phyloP scores from a whole-genome alignment of 2,888 invertebrate species.

The Aplocera efformata region DNA sequence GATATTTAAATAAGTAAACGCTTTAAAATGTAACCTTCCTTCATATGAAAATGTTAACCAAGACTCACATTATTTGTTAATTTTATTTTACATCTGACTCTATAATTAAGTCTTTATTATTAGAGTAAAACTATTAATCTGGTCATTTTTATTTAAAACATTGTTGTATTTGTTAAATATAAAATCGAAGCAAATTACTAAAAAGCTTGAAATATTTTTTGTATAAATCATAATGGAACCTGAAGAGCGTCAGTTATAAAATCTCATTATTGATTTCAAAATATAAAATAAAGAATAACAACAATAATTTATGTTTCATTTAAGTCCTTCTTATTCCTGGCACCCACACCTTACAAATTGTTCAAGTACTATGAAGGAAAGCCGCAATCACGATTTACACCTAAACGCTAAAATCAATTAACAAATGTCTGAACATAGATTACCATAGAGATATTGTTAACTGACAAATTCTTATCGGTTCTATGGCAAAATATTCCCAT shows the following conservation, averaged over 20 bases:
- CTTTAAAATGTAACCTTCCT: slow-evolving; percentile 74
- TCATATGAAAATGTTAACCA: slow-evolving; percentile 74
- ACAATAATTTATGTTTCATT: slow-evolving; percentile 38
- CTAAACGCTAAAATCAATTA: no score
- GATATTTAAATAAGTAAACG: slow-evolving; percentile 64
- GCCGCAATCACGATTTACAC: no score
- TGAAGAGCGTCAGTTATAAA: slow-evolving; percentile 72
- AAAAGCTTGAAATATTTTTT: slow-evolving; percentile 74
- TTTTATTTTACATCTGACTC: slow-evolving; percentile 74
- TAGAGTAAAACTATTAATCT: slow-evolving; percentile 78
- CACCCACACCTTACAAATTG: no score
- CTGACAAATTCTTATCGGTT: no score
- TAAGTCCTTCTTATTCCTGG: slow-evolving; percentile 3
- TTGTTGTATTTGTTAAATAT: slow-evolving; percentile 76
- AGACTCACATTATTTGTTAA: slow-evolving; percentile 77
- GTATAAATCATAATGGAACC: slow-evolving; percentile 60
- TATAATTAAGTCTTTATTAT: slow-evolving; percentile 72
- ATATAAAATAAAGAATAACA: slow-evolving; percentile 76
- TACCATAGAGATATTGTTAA: no score
- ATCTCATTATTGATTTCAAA: slow-evolving; percentile 76
- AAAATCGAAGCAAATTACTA: slow-evolving; percentile 72
- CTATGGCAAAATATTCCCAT: no score
- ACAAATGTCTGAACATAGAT: no score
- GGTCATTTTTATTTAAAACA: slow-evolving; percentile 80
- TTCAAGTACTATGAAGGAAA: no score